A percentile compares a stretch with the other conserved stretches of the same genome.
phyloP scores from a whole-genome alignment of 2,797 vertebrate genomes.

The Pogonophryne albipinna region DNA sequence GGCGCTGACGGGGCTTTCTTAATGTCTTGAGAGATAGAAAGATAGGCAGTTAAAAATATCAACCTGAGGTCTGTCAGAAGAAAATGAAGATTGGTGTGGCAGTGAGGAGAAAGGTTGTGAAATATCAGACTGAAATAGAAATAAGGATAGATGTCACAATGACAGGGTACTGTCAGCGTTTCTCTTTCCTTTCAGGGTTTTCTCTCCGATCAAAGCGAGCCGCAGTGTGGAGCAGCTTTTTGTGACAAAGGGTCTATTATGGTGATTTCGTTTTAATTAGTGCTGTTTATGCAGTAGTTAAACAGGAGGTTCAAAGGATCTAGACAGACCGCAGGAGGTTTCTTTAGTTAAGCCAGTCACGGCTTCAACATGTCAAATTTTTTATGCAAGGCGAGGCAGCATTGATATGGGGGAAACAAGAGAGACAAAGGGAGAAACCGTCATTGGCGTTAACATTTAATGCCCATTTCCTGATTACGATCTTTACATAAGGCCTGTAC shows the following conservation, averaged over 20 bases:
- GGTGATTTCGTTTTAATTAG: constrained; percentile 47
- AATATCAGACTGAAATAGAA: constrained; percentile 39
- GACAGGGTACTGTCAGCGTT: constrained; percentile 13
- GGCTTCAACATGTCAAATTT: constrained; percentile 20
- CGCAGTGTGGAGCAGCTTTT: constrained; percentile 18
- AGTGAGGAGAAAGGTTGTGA: constrained; percentile 13
- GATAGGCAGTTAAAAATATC: constrained; percentile 8
- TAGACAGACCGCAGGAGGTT: constrained; percentile 3
- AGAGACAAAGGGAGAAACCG: neutral
- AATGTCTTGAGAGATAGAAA: constrained; percentile 15
- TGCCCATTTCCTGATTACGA: constrained; percentile 8
- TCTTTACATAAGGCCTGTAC: neutral
- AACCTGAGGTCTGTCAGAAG: neutral
- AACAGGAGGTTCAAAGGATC: constrained; percentile 44
- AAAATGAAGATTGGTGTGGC: neutral
- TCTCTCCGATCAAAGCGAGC: constrained; percentile 40
- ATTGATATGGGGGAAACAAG: neutral
- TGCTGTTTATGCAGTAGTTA: constrained; percentile 32
- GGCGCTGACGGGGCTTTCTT: constrained; percentile 7
- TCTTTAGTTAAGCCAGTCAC: constrained; percentile 29
- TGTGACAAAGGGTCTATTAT: constrained; percentile 34
- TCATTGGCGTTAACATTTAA: neutral
- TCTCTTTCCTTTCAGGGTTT: constrained; percentile 18
- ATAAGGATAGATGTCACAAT: constrained; percentile 21
- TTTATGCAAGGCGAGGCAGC: neutral